Base-by-base conservation (phyloP, 2,113 vertebrate genomes). In the Numenius arquata region DNA sequence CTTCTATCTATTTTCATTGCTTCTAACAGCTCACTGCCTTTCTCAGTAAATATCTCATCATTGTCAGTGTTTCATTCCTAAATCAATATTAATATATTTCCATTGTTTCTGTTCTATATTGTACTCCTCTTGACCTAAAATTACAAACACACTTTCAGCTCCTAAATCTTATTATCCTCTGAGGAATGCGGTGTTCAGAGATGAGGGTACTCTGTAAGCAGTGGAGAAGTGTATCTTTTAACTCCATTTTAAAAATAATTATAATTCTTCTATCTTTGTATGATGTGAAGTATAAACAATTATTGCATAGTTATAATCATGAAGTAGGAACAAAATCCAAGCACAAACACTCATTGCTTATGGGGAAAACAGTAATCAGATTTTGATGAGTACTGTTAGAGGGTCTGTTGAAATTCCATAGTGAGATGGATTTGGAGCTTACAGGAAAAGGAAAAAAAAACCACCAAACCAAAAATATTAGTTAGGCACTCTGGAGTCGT, bases 31-130 rank as follows among this genome's bases (percentile, higher is more conserved):
- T 83, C 47, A 3, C 12, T 85, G 38, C 29, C 55, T 76, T 85
- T 41, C 59, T 84, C 68, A 84, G 56, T 74, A 77, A 94, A 63
- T 77, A 48, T 29, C 82, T 90, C 75, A 75, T 47, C 43, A 9
- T 5, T 61, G 72, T 34, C 65, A 36, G 17, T 65, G 55, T 79
- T 91, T 91, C 74, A 76, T 14, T 90, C 58, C 62, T 71, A 88
- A 89, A 90, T 90, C 90, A 93, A 74, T 56, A 81, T 86, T 81
- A 85, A 87, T 71, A 15, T 26, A 73, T 85, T 93, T 90, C 81
- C 55, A 52, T 70, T 88, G 75, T 71, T 74, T 76, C 63, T 4
- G 2, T 45, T 93, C 66, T 59, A 52, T 53, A 34, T 34, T 83
- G 27, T 32, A 26, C n/a, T 92, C 41, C 73, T 50, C 18, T 76